Evolutionary conservation across 2,888 invertebrate species (phyloP).

Genomic region (Ochlodes sylvanus): DNA sequence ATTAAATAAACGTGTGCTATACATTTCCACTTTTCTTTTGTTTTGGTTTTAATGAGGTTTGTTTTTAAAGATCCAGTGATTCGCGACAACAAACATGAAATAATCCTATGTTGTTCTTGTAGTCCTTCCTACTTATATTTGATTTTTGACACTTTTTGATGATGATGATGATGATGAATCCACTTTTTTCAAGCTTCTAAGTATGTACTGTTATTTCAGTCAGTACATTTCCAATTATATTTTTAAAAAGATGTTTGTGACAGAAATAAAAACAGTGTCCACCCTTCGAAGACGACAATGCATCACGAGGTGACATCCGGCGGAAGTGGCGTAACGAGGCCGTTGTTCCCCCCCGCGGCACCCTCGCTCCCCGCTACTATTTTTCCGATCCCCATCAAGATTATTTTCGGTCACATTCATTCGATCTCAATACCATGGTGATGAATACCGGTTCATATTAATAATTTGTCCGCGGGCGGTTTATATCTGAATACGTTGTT

Average conservation of each 20-base stretch:
- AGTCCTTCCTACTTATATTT: no score
- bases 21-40: no score
- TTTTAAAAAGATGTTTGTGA: slow-evolving; percentile 58
- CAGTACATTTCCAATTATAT: not conserved
- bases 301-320: slow-evolving; percentile 80
- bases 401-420: slow-evolving; percentile 75
- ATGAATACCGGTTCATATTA: slow-evolving; percentile 76
- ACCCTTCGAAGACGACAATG: slow-evolving; percentile 76
- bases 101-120: no score
- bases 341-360: slow-evolving; percentile 65
- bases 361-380: slow-evolving; percentile 47
- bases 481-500: slow-evolving; percentile 33
- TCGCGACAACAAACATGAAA: no score
- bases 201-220: no score
- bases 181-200: no score
- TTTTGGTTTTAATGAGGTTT: no score
- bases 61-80: no score
- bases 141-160: no score
- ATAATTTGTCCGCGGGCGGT: slow-evolving; percentile 67
- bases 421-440: slow-evolving; percentile 72
- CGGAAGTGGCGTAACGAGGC: slow-evolving; percentile 82
- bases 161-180: no score
- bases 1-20: no score
- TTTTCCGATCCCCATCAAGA: slow-evolving; percentile 64
- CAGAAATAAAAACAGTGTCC: slow-evolving; percentile 76